Conservation (phyloP, 2,113 vertebrate genomes). For the Trogon surrucura region DNA sequence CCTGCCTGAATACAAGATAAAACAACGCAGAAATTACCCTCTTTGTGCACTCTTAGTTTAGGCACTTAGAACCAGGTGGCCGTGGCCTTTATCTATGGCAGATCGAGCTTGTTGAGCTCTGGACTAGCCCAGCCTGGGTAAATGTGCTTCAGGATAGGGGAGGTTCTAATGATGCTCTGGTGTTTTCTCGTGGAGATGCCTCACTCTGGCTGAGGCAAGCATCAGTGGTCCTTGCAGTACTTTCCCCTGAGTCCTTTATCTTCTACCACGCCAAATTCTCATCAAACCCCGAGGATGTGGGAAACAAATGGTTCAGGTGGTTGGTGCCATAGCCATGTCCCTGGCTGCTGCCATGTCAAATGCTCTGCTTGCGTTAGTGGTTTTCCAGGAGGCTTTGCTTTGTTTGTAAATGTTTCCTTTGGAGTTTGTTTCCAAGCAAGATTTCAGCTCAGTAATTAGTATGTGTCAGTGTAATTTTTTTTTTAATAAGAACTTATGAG, state of each 20-base stretch:
- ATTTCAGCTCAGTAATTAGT: constrained; percentile 52
- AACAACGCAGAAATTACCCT: neutral
- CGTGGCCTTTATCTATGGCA: neutral
- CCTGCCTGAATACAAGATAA: neutral
- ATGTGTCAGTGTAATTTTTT: neutral
- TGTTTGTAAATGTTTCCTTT: constrained; percentile 21
- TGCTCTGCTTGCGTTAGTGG: neutral
- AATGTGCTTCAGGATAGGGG: fast-evolving
- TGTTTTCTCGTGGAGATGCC: neutral
- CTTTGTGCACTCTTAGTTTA: neutral
- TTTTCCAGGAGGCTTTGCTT: constrained; percentile 9
- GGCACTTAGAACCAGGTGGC: neutral
- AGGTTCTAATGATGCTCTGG: neutral
- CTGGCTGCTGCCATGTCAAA: neutral
- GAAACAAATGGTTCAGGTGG: fast-evolving
- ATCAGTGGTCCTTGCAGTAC: neutral
- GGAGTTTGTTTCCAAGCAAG: constrained; percentile 21
- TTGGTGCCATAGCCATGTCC: neutral
- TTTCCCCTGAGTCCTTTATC: fast-evolving
- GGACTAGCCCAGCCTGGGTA: neutral
- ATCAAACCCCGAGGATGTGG: fast-evolving
- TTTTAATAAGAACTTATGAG: constrained; percentile 45
- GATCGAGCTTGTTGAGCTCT: fast-evolving
- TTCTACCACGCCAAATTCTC: neutral
- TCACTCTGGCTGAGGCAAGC: neutral